These are phyloP conservation scores for Malurus alboscapulatus DNA, from an alignment of 2,113 vertebrate genomes.

Conservation along the genomic window DNA sequence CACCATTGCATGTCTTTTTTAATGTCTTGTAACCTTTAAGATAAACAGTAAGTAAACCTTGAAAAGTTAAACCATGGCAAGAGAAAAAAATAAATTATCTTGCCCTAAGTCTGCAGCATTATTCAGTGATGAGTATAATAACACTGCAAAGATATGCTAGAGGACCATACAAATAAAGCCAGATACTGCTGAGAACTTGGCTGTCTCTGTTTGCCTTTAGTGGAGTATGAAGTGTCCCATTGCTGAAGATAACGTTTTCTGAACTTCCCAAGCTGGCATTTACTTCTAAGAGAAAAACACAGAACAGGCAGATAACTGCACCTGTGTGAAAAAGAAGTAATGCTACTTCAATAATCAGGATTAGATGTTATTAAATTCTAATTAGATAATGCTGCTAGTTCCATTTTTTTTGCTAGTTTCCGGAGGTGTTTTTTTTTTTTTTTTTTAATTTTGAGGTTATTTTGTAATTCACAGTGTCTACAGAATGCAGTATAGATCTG, in stretches of 20 bases:
- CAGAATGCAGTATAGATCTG: background rate
- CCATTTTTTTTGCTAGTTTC: background rate
- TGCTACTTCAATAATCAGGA: background rate
- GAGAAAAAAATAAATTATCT: background rate
- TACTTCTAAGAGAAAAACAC: background rate
- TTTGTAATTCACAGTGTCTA: background rate
- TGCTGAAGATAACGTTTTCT: background rate
- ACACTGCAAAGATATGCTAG: background rate
- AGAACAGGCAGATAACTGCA: background rate
- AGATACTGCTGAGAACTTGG: background rate
- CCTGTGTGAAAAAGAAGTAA: background rate
- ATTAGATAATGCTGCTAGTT: background rate
- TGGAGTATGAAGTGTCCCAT: background rate
- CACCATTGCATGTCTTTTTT: conserved; percentile 36
- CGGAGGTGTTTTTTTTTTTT: background rate
- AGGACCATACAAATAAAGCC: background rate
- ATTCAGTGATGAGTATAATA: conserved; percentile 50
- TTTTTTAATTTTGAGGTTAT: background rate
- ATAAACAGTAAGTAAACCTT: conserved; percentile 9
- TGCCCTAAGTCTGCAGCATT: conserved; percentile 40
- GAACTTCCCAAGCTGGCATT: background rate
- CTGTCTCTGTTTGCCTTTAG: background rate
- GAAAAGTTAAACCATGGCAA: background rate
- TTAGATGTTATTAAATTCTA: background rate
- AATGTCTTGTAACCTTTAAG: conserved; percentile 19